Conservation (phyloP, 2,888 invertebrate genomes). For the Crossocerus cetratus region DNA sequence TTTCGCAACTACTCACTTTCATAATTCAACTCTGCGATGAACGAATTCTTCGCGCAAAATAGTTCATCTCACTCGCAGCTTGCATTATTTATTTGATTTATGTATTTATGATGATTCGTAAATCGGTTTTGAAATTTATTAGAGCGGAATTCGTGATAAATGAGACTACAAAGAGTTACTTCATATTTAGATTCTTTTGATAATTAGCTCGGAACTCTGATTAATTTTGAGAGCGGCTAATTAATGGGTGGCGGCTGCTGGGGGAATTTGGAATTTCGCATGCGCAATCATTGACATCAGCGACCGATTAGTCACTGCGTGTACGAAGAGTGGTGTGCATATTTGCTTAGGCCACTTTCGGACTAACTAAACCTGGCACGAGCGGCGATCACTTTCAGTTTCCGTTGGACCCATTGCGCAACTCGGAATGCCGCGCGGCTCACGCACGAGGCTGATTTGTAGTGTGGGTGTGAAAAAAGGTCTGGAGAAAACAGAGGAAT, state of each 20-base stretch:
- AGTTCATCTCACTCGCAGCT: neutral
- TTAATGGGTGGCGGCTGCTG: no score
- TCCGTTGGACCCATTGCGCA: conserved; percentile 35
- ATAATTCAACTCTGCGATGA: conserved; percentile 21
- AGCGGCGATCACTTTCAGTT: conserved; percentile 40
- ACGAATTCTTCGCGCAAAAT: conserved; percentile 18
- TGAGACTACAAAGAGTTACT: no score
- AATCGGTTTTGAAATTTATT: no score
- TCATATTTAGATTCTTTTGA: no score
- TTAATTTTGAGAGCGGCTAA: no score
- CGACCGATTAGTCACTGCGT: conserved; percentile 1
- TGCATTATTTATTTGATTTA: no score
- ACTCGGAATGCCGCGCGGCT: conserved; percentile 37
- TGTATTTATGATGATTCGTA: no score
- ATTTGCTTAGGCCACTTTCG: conserved; percentile 10
- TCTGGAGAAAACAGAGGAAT: no score
- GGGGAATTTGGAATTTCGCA: no score
- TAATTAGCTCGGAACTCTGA: no score
- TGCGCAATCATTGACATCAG: neutral
- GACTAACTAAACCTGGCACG: conserved; percentile 29
- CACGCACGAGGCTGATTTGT: neutral
- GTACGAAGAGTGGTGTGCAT: no score
- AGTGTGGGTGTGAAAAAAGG: neutral
- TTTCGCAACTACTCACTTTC: conserved; percentile 43
- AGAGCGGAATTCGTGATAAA: no score